Conservation (phyloP, 1,140 invertebrate species). For the Pteromalus puparum region DNA sequence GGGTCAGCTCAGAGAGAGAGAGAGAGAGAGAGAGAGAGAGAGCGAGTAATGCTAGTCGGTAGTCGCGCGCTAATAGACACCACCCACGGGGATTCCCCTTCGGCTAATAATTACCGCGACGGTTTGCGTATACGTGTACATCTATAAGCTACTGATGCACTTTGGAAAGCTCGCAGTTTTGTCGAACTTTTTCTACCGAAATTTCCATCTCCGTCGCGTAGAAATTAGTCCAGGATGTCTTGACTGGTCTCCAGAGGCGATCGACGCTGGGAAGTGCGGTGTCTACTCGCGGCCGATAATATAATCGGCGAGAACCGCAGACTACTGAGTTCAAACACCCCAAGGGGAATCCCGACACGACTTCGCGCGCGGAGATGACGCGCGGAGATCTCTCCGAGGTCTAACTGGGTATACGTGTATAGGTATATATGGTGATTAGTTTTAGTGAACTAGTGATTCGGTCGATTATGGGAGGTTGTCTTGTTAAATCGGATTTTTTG, state of each 20-base stretch:
- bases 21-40: too few relatives aligned
- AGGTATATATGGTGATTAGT: background rate
- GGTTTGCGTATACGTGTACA: conserved; percentile 43
- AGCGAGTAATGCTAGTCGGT: too few relatives aligned
- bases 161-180: background rate
- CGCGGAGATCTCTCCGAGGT: too few relatives aligned
- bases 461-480: too few relatives aligned
- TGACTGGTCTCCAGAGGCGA: conserved; percentile 48
- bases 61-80: conserved; percentile 10
- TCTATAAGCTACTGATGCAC: background rate
- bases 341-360: background rate
- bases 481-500: too few relatives aligned
- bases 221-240: conserved; percentile 56
- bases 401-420: background rate
- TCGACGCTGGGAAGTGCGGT: background rate
- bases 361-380: background rate
- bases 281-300: background rate
- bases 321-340: conserved; percentile 29
- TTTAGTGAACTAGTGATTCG: too few relatives aligned
- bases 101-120: conserved; percentile 52
- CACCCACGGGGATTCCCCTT: conserved; percentile 27
- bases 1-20: too few relatives aligned
- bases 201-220: conserved; percentile 8
- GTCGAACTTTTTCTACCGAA: conserved; percentile 41
- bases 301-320: conserved; percentile 16